Percentiles rank a stretch among this genome's conserved stretches.
These are phyloP conservation scores for Cerceris rybyensis DNA, from an alignment of 2,888 invertebrate species.

Conservation along the genomic window DNA sequence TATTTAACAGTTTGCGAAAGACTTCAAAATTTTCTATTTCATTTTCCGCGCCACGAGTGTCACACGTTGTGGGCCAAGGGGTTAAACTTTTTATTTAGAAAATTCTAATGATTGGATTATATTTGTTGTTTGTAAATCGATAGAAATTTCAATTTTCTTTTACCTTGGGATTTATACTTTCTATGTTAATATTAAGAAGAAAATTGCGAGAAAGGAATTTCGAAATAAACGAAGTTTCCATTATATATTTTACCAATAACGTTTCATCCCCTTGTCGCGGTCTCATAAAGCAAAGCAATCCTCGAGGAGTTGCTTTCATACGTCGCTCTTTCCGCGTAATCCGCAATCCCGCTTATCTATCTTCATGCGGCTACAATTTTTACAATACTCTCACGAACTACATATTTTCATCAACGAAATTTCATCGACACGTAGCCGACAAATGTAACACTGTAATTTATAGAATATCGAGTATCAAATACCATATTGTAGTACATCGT, in stretches of 20 bases:
- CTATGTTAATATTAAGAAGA: neutral
- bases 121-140: too few species aligned
- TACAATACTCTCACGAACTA: neutral
- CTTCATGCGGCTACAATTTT: neutral
- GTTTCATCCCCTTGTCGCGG: neutral
- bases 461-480: neutral
- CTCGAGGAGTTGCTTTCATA: neutral
- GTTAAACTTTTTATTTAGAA: too few species aligned
- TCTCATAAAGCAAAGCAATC: slow-evolving; percentile 1
- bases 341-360: neutral
- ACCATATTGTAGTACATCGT: too few species aligned
- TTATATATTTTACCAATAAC: neutral
- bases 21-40: too few species aligned
- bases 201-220: neutral
- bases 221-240: neutral
- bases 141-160: too few species aligned
- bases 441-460: neutral
- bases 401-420: neutral
- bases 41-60: too few species aligned
- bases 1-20: too few species aligned
- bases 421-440: neutral
- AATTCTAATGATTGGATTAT: too few species aligned
- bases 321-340: neutral
- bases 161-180: neutral
- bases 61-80: too few species aligned